Evolutionary conservation across 2,888 invertebrate species (phyloP).

Genomic region (Himalopsyche anomala): DNA sequence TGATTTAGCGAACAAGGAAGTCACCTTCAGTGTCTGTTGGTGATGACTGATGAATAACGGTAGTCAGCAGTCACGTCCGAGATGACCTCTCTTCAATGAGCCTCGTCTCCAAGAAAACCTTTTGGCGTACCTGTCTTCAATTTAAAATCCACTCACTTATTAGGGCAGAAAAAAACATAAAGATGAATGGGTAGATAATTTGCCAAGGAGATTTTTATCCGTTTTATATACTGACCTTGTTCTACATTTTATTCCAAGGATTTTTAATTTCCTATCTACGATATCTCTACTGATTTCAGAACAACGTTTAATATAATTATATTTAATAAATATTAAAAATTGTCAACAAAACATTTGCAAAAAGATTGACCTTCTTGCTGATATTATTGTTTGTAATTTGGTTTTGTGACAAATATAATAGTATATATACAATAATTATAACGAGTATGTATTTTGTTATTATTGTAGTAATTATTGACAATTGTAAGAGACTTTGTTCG

Average conservation of each 20-base stretch:
- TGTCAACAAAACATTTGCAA: background rate
- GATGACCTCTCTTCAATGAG: slow-evolving; percentile 4
- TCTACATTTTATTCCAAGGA: background rate
- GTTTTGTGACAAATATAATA: too few species aligned
- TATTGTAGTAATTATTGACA: too few species aligned
- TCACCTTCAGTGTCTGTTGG: background rate
- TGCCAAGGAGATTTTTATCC: background rate
- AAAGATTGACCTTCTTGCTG: background rate
- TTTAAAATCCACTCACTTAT: background rate
- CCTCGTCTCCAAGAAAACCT: background rate
- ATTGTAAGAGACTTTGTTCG: too few species aligned
- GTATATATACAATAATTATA: too few species aligned
- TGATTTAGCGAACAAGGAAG: background rate
- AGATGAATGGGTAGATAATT: background rate
- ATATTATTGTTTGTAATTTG: too few species aligned
- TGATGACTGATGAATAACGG: background rate
- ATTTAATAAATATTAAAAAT: background rate
- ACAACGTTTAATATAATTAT: background rate
- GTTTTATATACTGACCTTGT: slow-evolving; percentile 7
- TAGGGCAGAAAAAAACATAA: background rate
- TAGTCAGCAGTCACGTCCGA: background rate
- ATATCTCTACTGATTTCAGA: background rate
- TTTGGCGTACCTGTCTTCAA: slow-evolving; percentile 19
- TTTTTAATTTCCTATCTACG: background rate
- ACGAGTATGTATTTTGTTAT: too few species aligned